A percentile compares a stretch with the other conserved stretches of the same genome.
phyloP scores from a whole-genome alignment of 2,113 vertebrate species.

The Cettia cetti region DNA sequence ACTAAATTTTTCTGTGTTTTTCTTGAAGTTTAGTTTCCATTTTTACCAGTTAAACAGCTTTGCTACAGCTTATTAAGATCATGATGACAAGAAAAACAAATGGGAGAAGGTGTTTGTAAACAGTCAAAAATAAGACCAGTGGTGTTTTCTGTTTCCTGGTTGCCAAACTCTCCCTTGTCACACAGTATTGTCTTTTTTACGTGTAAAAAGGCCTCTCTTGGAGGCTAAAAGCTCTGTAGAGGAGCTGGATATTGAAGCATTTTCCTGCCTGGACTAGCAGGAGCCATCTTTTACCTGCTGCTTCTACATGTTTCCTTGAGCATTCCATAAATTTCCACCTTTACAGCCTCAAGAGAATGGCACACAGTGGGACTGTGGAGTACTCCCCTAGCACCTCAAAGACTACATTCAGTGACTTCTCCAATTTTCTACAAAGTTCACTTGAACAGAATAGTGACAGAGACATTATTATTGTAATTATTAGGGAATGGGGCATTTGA shows the following conservation, averaged over 20 bases:
- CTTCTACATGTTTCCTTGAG: background rate
- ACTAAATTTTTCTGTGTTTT: background rate
- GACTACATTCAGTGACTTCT: background rate
- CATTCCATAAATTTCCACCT: background rate
- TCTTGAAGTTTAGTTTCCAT: background rate
- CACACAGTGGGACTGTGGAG: background rate
- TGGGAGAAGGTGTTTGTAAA: background rate
- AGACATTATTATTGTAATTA: constrained; percentile 42
- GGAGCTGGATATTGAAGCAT: background rate
- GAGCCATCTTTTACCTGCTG: background rate
- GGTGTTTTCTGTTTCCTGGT: background rate
- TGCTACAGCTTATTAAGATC: background rate
- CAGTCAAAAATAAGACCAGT: background rate
- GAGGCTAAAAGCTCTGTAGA: background rate
- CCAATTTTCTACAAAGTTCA: constrained; percentile 6
- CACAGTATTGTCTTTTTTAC: background rate
- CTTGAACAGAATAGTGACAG: background rate
- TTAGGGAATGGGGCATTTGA: background rate
- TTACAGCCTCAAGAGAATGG: background rate
- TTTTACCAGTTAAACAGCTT: background rate
- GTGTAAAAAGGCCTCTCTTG: background rate
- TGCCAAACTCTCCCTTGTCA: background rate
- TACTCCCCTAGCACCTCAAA: background rate
- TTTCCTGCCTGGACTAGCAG: background rate
- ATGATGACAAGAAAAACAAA: background rate